Evolutionary conservation across 35 echinoderm and acorn worm genomes (phyloP).

Genomic region (Apostichopus parvimensis): DNA sequence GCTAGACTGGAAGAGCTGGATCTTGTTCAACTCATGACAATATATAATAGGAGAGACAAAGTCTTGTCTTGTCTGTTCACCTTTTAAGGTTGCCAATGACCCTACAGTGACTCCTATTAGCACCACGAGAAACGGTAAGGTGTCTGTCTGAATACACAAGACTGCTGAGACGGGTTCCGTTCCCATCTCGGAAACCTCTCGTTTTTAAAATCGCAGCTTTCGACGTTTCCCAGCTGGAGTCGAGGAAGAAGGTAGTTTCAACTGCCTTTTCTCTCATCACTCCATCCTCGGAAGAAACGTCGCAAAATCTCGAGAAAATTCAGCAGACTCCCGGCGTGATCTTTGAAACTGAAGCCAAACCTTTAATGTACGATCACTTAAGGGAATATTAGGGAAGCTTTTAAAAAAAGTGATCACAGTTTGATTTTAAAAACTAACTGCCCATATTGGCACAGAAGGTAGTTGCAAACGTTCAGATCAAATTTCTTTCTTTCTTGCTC

Average conservation of each 20-base stretch:
- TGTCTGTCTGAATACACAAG: conserved; percentile 18
- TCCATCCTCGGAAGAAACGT: conserved; percentile 13
- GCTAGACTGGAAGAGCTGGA: too few species aligned
- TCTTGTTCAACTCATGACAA: too few species aligned
- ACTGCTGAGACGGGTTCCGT: conserved; percentile 25
- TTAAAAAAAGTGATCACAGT: conserved; percentile 34
- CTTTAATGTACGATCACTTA: conserved; percentile 32
- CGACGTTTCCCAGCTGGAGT: conserved; percentile 24
- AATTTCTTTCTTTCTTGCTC: conserved; percentile 12
- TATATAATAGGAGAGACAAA: too few species aligned
- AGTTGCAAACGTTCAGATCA: not conserved
- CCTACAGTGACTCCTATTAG: not conserved
- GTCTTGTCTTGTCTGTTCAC: not conserved
- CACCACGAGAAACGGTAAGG: not conserved
- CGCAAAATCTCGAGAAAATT: conserved; percentile 6
- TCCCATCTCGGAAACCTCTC: conserved; percentile 13
- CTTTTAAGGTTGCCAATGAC: not conserved
- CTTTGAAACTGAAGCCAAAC: conserved; percentile 32
- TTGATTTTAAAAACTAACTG: conserved; percentile 49
- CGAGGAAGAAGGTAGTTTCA: not conserved
- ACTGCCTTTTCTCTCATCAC: not conserved
- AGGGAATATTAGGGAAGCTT: conserved; percentile 27
- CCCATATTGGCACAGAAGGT: not conserved
- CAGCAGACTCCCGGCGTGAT: not conserved
- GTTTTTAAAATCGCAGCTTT: not conserved